A percentile compares a stretch with the other conserved stretches of the same genome.
phyloP scores from a whole-genome alignment of 1,140 invertebrate species.

The Plectrocnemia conspersa region DNA sequence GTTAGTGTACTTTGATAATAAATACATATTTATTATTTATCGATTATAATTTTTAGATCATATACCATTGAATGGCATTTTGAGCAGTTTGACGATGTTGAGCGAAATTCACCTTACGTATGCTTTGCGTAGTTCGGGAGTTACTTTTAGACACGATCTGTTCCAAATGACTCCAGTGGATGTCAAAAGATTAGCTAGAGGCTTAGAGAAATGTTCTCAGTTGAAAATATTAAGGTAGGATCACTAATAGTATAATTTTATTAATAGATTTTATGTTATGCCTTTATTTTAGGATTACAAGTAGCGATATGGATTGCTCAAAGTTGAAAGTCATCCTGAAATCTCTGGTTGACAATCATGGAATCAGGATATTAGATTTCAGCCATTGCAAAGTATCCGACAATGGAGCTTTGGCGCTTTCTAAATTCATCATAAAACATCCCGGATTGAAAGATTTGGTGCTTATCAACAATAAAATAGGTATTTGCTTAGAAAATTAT shows the following conservation, averaged over 20 bases:
- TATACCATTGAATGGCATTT: slow-evolving; percentile 27
- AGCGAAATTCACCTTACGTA: slow-evolving; percentile 25
- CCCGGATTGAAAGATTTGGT: slow-evolving; percentile 43
- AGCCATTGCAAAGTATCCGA: slow-evolving; percentile 50
- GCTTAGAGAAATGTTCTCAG: slow-evolving; percentile 11
- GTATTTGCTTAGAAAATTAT: slow-evolving; percentile 39
- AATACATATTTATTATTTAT: background rate
- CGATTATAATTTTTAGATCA: slow-evolving; percentile 17
- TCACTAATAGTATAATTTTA: background rate
- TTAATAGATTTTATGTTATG: background rate
- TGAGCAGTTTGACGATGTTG: slow-evolving; percentile 26
- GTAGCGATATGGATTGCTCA: slow-evolving; percentile 49
- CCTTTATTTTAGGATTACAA: slow-evolving; percentile 42
- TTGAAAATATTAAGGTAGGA: slow-evolving; percentile 15
- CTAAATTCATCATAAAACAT: slow-evolving; percentile 47
- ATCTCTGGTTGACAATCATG: slow-evolving; percentile 40
- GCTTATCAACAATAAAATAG: slow-evolving; percentile 49
- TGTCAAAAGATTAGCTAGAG: slow-evolving; percentile 12
- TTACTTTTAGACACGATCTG: slow-evolving; percentile 14
- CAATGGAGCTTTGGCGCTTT: slow-evolving; percentile 43
- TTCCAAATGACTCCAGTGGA: slow-evolving; percentile 18
- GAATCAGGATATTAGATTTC: slow-evolving; percentile 46
- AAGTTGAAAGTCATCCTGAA: slow-evolving; percentile 48
- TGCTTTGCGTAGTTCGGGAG: slow-evolving; percentile 7
- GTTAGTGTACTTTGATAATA: background rate